phyloP scores from a whole-genome alignment of 2,888 invertebrate species.

The Scaptomyza caliginosa region DNA sequence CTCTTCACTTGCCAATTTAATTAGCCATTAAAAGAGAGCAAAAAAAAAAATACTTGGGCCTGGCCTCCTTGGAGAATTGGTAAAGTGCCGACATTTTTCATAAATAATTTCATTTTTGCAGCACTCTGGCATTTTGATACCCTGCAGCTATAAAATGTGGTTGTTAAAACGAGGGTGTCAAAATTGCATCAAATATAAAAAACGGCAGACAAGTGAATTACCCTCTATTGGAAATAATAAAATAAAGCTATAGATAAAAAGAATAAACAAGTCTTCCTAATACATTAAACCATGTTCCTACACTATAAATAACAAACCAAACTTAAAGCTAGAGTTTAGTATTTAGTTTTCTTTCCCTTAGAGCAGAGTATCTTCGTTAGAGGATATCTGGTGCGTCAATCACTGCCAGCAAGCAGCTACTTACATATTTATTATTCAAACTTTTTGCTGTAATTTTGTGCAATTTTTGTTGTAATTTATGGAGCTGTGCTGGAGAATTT shows the following conservation, averaged over 20 bases:
- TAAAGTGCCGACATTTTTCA: conserved; percentile 54
- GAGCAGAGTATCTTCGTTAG: not conserved
- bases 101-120: conserved; percentile 49
- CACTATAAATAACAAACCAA: not conserved
- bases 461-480: conserved; percentile 54
- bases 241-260: no score
- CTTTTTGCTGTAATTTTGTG: conserved; percentile 28
- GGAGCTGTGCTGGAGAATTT: conserved; percentile 35
- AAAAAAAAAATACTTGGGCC: conserved; percentile 22
- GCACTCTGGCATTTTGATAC: conserved; percentile 25
- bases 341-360: not conserved
- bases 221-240: not conserved
- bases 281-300: not conserved
- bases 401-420: not conserved
- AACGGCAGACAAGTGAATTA: not conserved
- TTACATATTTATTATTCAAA: conserved; percentile 32
- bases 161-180: not conserved
- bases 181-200: not conserved
- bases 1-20: conserved; percentile 64
- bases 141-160: conserved; percentile 9
- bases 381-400: conserved; percentile 25
- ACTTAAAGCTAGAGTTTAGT: not conserved
- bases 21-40: conserved; percentile 61
- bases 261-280: no score
- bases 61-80: conserved; percentile 34